Percentiles rank a stretch among this genome's conserved stretches.
These are phyloP conservation scores for Petrocephalus schoutedeni DNA, from an alignment of 2,797 vertebrate species.

Conservation along the genomic window DNA sequence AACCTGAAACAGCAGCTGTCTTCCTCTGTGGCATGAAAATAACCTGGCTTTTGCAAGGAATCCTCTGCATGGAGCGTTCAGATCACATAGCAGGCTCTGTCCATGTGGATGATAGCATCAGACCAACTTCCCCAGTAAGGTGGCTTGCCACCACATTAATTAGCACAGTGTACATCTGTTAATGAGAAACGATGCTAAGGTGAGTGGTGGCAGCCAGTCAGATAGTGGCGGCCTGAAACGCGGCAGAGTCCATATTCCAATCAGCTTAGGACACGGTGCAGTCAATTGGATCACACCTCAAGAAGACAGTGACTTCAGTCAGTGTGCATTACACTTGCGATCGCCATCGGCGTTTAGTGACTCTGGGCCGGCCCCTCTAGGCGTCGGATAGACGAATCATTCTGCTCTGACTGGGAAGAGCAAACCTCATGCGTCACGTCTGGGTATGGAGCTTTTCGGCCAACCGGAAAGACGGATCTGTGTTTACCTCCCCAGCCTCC, in stretches of 20 bases:
- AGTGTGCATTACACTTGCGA: neutral
- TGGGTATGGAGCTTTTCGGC: conserved; percentile 27
- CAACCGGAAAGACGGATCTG: conserved; percentile 23
- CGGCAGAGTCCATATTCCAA: neutral
- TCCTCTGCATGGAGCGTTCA: neutral
- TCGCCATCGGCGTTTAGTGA: neutral
- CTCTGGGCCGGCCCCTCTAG: neutral
- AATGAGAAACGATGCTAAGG: neutral
- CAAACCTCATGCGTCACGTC: conserved; percentile 27
- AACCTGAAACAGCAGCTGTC: neutral
- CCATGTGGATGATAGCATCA: neutral
- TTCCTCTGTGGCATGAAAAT: neutral
- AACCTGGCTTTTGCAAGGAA: neutral
- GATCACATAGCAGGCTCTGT: neutral
- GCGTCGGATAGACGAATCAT: neutral
- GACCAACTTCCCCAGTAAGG: neutral
- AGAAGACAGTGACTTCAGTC: neutral
- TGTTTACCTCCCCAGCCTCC: conserved; percentile 18
- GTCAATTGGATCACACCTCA: neutral
- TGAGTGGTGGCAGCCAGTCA: neutral
- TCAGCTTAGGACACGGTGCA: neutral
- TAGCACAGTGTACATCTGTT: neutral
- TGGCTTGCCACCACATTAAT: neutral
- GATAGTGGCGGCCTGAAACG: neutral
- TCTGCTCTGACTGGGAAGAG: conserved; percentile 29